Conservation (phyloP, 1,140 invertebrate genomes). For the Apis florea region DNA sequence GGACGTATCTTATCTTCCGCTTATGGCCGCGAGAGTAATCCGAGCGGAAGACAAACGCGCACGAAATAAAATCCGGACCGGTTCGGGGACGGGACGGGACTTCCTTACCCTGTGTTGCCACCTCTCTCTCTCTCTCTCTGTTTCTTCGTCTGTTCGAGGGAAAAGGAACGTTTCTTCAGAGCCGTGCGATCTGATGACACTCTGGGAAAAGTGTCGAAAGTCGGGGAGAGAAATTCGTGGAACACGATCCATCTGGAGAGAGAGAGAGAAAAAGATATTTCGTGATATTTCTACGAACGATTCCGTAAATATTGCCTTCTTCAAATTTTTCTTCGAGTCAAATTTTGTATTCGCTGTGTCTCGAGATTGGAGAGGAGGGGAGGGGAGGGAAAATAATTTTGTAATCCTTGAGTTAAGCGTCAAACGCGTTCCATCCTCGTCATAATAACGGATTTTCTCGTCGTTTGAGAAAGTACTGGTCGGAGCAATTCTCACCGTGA, state of each 20-base stretch:
- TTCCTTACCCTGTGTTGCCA: constrained; percentile 56
- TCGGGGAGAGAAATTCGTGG: not conserved
- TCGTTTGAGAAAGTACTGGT: no score
- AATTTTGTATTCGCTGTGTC: no score
- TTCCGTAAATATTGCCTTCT: no score
- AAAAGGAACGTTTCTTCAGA: constrained; percentile 9
- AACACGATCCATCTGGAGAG: not conserved
- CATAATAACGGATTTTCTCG: no score
- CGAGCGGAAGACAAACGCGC: constrained; percentile 69
- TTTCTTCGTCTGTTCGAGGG: not conserved
- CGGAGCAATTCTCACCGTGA: not conserved
- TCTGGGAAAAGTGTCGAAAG: not conserved
- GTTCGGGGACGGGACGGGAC: constrained; percentile 47
- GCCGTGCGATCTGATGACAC: not conserved
- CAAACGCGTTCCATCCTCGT: no score
- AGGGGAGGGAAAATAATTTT: no score
- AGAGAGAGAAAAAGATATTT: not conserved
- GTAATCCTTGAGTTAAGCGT: no score
- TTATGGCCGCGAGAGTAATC: constrained; percentile 68
- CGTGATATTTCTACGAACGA: not conserved
- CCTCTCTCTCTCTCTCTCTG: no score
- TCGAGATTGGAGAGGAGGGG: no score
- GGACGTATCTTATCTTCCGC: constrained; percentile 70
- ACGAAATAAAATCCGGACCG: constrained; percentile 71
- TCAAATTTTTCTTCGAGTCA: no score